Conservation (phyloP, 2,888 invertebrate species). For the Yponomeuta evonymella region DNA sequence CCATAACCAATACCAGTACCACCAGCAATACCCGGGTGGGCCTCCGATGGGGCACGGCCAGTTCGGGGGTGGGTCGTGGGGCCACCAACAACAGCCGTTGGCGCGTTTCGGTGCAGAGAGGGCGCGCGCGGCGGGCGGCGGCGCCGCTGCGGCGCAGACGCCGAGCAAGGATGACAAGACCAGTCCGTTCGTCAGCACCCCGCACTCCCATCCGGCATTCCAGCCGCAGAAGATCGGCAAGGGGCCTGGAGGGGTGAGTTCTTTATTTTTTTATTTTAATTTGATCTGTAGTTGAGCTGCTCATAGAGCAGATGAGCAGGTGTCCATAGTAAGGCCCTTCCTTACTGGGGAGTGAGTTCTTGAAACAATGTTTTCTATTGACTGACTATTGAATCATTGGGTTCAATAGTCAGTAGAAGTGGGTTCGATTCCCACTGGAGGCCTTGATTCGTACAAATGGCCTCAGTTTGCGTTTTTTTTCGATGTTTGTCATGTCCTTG, state of each 20-base stretch:
- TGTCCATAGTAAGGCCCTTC: no score
- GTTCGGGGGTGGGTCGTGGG: conserved; percentile 42
- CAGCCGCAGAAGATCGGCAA: conserved; percentile 96
- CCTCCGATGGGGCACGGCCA: conserved; percentile 29
- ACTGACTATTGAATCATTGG: no score
- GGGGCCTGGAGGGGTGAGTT: conserved; percentile 73
- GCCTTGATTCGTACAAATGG: no score
- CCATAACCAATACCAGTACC: conserved; percentile 75
- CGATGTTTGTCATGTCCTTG: no score
- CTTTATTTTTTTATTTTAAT: no score
- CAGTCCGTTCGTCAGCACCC: conserved; percentile 91
- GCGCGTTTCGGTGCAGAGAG: conserved; percentile 72
- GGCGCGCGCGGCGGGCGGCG: conserved; percentile 46
- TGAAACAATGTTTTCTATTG: no score
- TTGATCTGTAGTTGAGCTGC: no score
- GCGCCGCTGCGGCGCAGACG: conserved; percentile 32
- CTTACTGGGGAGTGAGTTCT: no score
- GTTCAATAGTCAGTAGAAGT: no score
- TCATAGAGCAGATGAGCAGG: no score
- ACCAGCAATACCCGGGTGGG: conserved; percentile 69
- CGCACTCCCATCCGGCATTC: conserved; percentile 94
- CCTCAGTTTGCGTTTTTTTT: no score
- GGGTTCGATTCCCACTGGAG: no score
- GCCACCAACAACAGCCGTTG: conserved; percentile 48
- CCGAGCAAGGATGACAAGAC: conserved; percentile 78